Conservation (phyloP, 2,113 vertebrate species). For the Semicossyphus pulcher region DNA sequence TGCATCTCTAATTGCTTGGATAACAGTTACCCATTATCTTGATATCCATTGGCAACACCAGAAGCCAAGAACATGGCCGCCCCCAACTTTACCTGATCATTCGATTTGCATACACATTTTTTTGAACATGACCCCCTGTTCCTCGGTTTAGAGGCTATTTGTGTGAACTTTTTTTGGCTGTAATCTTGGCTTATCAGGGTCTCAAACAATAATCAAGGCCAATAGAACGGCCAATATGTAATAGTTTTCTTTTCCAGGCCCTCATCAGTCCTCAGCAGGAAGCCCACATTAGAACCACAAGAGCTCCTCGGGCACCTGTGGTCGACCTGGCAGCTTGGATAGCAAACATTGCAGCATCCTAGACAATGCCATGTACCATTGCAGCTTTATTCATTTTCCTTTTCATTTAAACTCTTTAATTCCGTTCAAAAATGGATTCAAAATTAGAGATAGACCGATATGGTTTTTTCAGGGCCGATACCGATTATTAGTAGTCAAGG, state of each 20-base stretch:
- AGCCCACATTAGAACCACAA: not conserved
- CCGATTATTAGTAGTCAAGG: too few relatives aligned
- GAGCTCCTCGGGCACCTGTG: not conserved
- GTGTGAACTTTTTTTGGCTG: constrained; percentile 1
- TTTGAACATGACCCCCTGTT: not conserved
- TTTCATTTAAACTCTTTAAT: too few relatives aligned
- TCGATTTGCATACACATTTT: not conserved
- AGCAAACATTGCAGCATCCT: too few relatives aligned
- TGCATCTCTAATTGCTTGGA: too few relatives aligned
- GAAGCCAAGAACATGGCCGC: too few relatives aligned
- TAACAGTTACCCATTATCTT: too few relatives aligned
- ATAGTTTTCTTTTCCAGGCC: not conserved
- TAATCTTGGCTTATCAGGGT: constrained; percentile 26
- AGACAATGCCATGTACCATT: too few relatives aligned
- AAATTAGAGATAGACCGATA: too few relatives aligned
- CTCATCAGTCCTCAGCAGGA: constrained; percentile 10
- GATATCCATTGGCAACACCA: too few relatives aligned
- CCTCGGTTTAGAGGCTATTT: constrained; percentile 1
- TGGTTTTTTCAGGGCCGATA: too few relatives aligned
- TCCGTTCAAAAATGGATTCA: too few relatives aligned
- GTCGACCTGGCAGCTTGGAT: not conserved
- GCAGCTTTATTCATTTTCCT: too few relatives aligned
- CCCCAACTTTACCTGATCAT: constrained; percentile 7
- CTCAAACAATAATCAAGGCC: constrained; percentile 8
- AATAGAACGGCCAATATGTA: not conserved